A percentile compares a stretch with the other conserved stretches of the same genome.
Evolutionary conservation across 2,888 invertebrate species (phyloP).

Genomic region (Clunio marinus): DNA sequence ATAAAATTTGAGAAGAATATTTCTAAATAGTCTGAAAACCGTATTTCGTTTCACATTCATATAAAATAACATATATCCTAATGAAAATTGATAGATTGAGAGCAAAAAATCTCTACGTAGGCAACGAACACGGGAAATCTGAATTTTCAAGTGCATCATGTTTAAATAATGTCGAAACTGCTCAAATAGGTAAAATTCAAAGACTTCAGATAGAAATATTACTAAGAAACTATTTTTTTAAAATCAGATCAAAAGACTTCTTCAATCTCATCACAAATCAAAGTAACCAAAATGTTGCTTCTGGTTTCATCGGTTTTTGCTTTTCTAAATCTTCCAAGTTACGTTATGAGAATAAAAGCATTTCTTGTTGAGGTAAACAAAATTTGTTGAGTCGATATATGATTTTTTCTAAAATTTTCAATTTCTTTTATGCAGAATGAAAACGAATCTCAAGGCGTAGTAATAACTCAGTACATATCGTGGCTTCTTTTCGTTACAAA

Average conservation of each 20-base stretch:
- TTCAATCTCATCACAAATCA: slow-evolving; percentile 57
- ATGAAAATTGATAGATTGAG: no score
- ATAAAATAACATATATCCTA: no score
- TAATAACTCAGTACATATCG: slow-evolving; percentile 61
- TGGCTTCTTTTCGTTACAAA: slow-evolving; percentile 76
- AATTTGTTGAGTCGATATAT: background rate
- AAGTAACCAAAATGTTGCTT: slow-evolving; percentile 77
- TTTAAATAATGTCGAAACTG: no score
- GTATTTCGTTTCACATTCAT: no score
- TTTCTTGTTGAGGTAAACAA: slow-evolving; percentile 57
- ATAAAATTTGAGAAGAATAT: no score
- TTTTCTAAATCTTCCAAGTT: slow-evolving; percentile 71
- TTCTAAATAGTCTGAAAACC: no score
- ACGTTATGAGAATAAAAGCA: slow-evolving; percentile 63
- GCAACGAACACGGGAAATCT: no score
- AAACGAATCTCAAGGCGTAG: slow-evolving; percentile 52
- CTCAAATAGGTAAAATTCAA: no score
- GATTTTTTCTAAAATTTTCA: background rate
- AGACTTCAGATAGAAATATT: no score
- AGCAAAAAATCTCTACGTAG: no score
- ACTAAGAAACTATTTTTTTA: background rate
- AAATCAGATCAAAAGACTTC: background rate
- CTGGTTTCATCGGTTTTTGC: slow-evolving; percentile 76
- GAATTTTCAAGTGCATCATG: no score
- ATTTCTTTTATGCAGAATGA: background rate